Percentiles rank a stretch among this genome's conserved stretches.
phyloP scores from a whole-genome alignment of 1,140 invertebrate genomes.

The Drosophila mauritiana region DNA sequence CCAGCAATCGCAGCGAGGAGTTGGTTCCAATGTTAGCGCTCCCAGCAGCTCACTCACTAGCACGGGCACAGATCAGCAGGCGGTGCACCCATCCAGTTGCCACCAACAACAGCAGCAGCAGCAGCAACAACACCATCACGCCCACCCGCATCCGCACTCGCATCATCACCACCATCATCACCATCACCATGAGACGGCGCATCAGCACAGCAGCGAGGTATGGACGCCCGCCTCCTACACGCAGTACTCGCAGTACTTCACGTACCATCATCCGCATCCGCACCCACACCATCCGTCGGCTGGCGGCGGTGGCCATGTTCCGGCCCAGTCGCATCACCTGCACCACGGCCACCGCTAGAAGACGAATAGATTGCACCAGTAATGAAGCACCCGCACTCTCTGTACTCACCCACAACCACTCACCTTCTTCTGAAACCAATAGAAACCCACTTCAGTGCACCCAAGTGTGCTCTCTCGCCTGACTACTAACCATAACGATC shows the following conservation, averaged over 20 bases:
- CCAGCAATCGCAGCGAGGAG: conserved; percentile 58
- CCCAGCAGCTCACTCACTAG: conserved; percentile 57
- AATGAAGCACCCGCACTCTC: conserved; percentile 48
- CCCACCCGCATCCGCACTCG: conserved; percentile 59
- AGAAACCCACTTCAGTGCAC: conserved; percentile 27
- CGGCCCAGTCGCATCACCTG: conserved; percentile 67
- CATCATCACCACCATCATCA: conserved; percentile 52
- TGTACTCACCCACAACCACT: conserved; percentile 41
- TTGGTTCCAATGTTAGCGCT: conserved; percentile 66
- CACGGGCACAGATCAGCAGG: conserved; percentile 49
- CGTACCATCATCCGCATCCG: conserved; percentile 77
- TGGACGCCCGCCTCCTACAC: conserved; percentile 85
- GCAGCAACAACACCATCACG: conserved; percentile 47
- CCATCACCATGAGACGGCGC: conserved; percentile 45
- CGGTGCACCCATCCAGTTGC: conserved; percentile 57
- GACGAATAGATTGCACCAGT: conserved; percentile 59
- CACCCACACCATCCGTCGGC: conserved; percentile 66
- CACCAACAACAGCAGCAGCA: conserved; percentile 59
- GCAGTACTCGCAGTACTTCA: conserved; percentile 84
- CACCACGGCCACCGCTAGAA: conserved; percentile 75
- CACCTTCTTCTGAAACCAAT: conserved; percentile 18
- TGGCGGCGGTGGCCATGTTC: conserved; percentile 45
- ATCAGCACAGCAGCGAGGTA: conserved; percentile 80
- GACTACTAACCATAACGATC: conserved; percentile 72
- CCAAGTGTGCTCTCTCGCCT: conserved; percentile 28